Evolutionary conservation across 1,140 invertebrate species (phyloP).

Genomic region (Zaprionus ornatus): DNA sequence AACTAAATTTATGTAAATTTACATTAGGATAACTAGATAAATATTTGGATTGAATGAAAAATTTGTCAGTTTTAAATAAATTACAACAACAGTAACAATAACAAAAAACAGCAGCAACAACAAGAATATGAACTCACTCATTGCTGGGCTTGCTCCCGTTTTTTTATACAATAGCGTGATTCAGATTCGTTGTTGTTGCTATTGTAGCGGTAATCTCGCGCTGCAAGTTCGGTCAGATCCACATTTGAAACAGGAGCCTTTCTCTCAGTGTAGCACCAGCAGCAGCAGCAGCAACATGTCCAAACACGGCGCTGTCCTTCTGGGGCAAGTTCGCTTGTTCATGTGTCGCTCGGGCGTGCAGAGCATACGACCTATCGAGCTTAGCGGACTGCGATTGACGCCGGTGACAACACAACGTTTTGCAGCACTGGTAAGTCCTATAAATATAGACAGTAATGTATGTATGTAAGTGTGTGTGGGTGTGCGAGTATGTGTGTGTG

Average conservation of each 20-base stretch:
- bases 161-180: not conserved
- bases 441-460: conserved; percentile 18
- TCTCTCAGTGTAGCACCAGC: not conserved
- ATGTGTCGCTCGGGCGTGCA: conserved; percentile 47
- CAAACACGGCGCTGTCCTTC: conserved; percentile 61
- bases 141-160: conserved; percentile 5
- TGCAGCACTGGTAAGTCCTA: conserved; percentile 62
- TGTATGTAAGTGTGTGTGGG: conserved; percentile 1
- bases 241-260: not conserved
- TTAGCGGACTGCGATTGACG: conserved; percentile 54
- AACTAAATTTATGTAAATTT: not conserved
- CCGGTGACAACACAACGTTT: conserved; percentile 56
- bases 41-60: not conserved
- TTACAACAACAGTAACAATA: conserved; percentile 9
- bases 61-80: not conserved
- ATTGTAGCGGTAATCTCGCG: conserved; percentile 25
- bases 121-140: conserved; percentile 14
- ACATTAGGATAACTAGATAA: no score
- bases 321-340: conserved; percentile 68
- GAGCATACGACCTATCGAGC: conserved; percentile 31
- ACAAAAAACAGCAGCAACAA: not conserved
- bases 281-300: conserved; percentile 47
- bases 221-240: not conserved
- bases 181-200: conserved; percentile 9
- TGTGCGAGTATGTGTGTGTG: conserved; percentile 4